Evolutionary conservation across 1,140 invertebrate genomes (phyloP).

Genomic region (Ceratosolen solmsi): DNA sequence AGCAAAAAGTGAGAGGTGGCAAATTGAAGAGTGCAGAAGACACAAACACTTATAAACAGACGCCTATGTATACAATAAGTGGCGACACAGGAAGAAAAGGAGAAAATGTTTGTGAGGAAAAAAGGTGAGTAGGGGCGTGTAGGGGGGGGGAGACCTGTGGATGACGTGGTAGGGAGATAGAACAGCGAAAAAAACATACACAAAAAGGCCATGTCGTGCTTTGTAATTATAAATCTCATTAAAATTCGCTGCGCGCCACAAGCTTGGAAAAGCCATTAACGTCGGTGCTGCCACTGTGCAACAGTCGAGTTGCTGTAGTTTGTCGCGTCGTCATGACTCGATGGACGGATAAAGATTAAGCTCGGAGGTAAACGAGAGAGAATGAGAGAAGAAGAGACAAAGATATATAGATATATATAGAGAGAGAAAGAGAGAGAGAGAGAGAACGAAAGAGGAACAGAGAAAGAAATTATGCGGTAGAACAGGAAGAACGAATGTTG

Average conservation of each 20-base stretch:
- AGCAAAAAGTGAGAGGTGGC: neutral
- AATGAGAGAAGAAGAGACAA: neutral
- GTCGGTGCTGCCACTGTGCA: conserved; percentile 42
- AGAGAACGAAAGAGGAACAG: neutral
- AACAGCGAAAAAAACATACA: conserved; percentile 21
- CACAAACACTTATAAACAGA: neutral
- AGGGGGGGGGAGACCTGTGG: neutral
- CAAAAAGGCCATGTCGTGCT: conserved; percentile 49
- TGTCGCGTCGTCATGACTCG: conserved; percentile 16
- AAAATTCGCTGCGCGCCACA: conserved; percentile 62
- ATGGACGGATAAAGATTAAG: conserved; percentile 15
- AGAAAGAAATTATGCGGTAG: neutral
- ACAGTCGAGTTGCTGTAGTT: conserved; percentile 3
- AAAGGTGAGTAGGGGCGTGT: neutral
- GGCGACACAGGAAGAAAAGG: neutral
- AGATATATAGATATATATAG: neutral
- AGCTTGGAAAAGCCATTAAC: conserved; percentile 64
- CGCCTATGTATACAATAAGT: neutral
- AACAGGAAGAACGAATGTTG: neutral
- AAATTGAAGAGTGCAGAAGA: conserved; percentile 26
- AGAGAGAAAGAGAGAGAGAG: neutral
- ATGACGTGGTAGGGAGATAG: neutral
- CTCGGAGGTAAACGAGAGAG: neutral
- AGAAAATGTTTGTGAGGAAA: neutral
- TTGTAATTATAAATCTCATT: conserved; percentile 70